These are phyloP conservation scores for Acrobasis repandana DNA, from an alignment of 2,888 invertebrate species.

Conservation along the genomic window DNA sequence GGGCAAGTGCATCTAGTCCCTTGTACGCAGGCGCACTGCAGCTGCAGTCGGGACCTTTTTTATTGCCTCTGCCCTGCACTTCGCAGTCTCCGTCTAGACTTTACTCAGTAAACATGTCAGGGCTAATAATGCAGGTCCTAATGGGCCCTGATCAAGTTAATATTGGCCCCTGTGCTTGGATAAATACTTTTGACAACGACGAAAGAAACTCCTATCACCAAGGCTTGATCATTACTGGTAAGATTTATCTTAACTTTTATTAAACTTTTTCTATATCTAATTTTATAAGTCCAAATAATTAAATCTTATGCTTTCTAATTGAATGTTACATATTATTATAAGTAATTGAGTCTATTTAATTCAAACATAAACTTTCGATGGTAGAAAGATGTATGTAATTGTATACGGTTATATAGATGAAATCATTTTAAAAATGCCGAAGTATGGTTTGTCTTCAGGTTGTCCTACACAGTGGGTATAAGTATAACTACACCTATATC, in stretches of 20 bases:
- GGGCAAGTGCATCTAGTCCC: constrained; percentile 14
- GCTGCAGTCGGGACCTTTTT: constrained; percentile 9
- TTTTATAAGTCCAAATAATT: too few relatives aligned
- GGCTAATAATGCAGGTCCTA: constrained; percentile 14
- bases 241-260: not conserved
- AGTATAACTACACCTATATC: too few relatives aligned
- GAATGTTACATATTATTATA: too few relatives aligned
- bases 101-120: constrained; percentile 21
- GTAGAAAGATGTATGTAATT: too few relatives aligned
- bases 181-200: constrained; percentile 45
- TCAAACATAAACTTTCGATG: too few relatives aligned
- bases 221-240: constrained; percentile 52
- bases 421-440: too few relatives aligned
- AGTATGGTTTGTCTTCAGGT: too few relatives aligned
- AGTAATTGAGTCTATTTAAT: too few relatives aligned
- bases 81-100: not conserved
- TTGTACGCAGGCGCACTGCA: constrained; percentile 19
- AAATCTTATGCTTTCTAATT: too few relatives aligned
- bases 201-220: constrained; percentile 42
- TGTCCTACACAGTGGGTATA: too few relatives aligned
- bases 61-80: not conserved
- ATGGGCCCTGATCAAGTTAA: not conserved
- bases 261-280: too few relatives aligned
- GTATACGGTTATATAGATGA: too few relatives aligned
- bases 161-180: constrained; percentile 46